Evolutionary conservation across 1,140 invertebrate genomes (phyloP), one percentile per base, ranked within the genome.

Genomic region (Pomacea maculata): DNA sequence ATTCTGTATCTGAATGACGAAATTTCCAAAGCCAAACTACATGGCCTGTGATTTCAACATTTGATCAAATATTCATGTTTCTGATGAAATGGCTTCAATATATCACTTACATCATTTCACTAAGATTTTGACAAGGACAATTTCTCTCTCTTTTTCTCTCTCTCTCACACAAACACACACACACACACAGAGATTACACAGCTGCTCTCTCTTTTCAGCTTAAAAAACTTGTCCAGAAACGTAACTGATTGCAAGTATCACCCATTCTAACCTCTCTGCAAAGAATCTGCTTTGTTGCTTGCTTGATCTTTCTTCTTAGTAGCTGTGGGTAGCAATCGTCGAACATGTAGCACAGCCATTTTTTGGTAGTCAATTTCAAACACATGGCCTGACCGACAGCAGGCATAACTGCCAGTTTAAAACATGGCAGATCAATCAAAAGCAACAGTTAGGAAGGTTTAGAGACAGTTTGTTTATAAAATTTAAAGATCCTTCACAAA

Each of bases 351-450:
- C 34, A 91, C 86, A 15, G 82, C 34, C 14, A 91, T 84, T 73
- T 90, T 90, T 75, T 88, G 80, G 65, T 88, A 87, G 80, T 91
- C 89, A 54, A 91, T 85, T 77, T 91, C 89, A 87, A 91, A 90
- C 68, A 92, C 88, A 84, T 91, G 88, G 25, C 91, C 91, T 75
- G 87, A 87, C 77, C 86, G 88, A 77, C 89, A 90, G 75, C 91
- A 90, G 8, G 88, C 89, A 87, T 91, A 91, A 25, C 90, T 91
- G 70, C 29, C 87, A 61, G 57, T 52, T 25, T 67, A 75, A 81
- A n/a, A 52, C n/a, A 75, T 52, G 72, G 21, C 12, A 74, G 10
- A 52, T 34, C 19, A 70, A 19, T 11, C 68, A 12, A 1, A 61
- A 61, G 11, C 57, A 6, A 61, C 11, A 61, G 11, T 61, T 11